These are phyloP conservation scores for Phenganax marumi DNA, from an alignment of 92 coral and sea anemone species.

Conservation along the genomic window DNA sequence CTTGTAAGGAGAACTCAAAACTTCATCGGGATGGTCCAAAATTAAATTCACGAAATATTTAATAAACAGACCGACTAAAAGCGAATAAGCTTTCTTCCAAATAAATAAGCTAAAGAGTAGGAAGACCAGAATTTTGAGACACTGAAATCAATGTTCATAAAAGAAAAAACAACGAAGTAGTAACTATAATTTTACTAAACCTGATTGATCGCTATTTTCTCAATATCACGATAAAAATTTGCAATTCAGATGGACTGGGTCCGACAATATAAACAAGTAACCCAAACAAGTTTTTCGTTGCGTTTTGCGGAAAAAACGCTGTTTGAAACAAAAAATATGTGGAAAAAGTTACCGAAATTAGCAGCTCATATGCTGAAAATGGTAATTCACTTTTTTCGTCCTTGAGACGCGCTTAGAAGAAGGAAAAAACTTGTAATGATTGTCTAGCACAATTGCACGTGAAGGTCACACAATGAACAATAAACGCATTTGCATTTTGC, in stretches of 20 bases:
- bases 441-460: slow-evolving; percentile 27
- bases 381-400: not conserved
- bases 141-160: not conserved
- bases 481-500: slow-evolving; percentile 33
- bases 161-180: not conserved
- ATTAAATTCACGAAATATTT: not conserved
- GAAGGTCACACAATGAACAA: slow-evolving; percentile 40
- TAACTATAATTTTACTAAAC: not conserved
- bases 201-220: slow-evolving; percentile 28
- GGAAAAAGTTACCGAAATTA: not conserved
- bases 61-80: not conserved
- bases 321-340: not conserved
- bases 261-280: not conserved
- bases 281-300: not conserved
- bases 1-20: slow-evolving; percentile 23
- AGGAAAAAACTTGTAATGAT: slow-evolving; percentile 11
- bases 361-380: not conserved
- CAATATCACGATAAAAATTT: slow-evolving; percentile 13
- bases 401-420: not conserved
- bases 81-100: not conserved
- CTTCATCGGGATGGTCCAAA: not conserved
- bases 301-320: not conserved
- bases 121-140: not conserved
- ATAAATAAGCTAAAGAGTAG: not conserved
- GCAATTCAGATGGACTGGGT: slow-evolving; percentile 35